A percentile compares a stretch with the other conserved stretches of the same genome.
phyloP scores from a whole-genome alignment of 2,797 vertebrate genomes.

The Eulemur mongoz region DNA sequence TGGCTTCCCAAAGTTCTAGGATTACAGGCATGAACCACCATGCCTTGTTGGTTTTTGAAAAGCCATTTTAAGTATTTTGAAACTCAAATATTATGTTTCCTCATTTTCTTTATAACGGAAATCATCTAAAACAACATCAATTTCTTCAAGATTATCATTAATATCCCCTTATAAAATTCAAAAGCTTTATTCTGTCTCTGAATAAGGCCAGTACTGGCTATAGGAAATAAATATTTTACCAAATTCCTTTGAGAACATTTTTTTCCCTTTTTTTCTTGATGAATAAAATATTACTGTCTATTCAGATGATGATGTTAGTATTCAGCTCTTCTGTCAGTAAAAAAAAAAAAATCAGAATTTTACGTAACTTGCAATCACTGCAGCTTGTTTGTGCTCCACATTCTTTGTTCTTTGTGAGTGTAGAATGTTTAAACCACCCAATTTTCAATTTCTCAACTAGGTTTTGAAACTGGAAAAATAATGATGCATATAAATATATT shows the following conservation, averaged over 20 bases:
- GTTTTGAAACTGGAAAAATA: constrained; percentile 47
- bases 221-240: not conserved
- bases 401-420: not conserved
- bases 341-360: not conserved
- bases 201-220: not conserved
- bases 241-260: not conserved
- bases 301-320: not conserved
- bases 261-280: not conserved
- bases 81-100: not conserved
- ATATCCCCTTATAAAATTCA: not conserved
- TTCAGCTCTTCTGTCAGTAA: not conserved
- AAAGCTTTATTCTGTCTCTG: not conserved
- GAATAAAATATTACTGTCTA: not conserved
- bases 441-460: constrained; percentile 62
- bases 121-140: not conserved
- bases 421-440: constrained; percentile 27
- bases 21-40: too few species aligned
- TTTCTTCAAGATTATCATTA: not conserved
- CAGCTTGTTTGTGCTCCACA: not conserved
- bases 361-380: not conserved
- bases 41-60: not conserved
- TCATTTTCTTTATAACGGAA: not conserved
- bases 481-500: constrained; percentile 56
- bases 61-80: not conserved
- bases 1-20: too few species aligned